Conservation (phyloP, 2,113 vertebrate species). For the Mastomys coucha region DNA sequence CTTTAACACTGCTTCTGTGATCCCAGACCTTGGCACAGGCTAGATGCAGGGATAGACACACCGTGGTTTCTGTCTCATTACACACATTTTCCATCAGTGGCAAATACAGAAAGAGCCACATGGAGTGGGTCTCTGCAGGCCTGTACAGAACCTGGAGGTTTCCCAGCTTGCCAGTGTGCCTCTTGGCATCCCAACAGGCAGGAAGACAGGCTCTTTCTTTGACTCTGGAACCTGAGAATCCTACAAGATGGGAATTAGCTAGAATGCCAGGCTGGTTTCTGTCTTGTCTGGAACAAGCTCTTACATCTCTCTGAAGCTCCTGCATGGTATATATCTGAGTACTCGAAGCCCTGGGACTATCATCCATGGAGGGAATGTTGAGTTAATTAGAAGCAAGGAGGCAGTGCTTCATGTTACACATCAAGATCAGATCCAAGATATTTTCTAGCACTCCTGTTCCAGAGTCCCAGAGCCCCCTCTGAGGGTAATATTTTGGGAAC, state of each 20-base stretch:
- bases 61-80: fast-evolving
- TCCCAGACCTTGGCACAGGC: neutral
- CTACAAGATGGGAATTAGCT: neutral
- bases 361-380: neutral
- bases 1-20: neutral
- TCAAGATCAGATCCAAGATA: neutral
- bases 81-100: neutral
- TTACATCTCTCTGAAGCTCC: neutral
- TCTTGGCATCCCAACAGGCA: neutral
- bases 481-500: neutral
- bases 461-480: fast-evolving
- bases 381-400: neutral
- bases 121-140: constrained; percentile 33
- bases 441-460: neutral
- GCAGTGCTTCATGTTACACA: neutral
- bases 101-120: neutral
- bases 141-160: constrained; percentile 54
- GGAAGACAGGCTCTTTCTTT: constrained; percentile 20
- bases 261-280: constrained; percentile 20
- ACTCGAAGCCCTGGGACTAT: neutral
- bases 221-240: neutral
- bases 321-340: fast-evolving
- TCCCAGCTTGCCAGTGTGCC: neutral
- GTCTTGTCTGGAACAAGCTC: neutral
- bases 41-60: neutral